Base-by-base conservation (phyloP, 2,113 vertebrate genomes). In the Crotalus horridus region DNA sequence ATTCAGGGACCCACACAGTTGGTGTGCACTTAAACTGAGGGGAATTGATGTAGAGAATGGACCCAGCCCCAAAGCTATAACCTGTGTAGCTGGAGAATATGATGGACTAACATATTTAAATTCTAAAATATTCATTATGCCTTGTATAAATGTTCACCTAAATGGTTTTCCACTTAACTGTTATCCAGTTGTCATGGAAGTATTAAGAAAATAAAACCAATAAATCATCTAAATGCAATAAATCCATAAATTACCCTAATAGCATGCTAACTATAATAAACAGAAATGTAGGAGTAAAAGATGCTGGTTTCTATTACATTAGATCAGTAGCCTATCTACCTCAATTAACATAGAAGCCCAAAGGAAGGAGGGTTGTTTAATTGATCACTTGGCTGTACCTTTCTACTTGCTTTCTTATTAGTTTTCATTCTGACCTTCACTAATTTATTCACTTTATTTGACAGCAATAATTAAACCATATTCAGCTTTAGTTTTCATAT, bases 91-190 rank as follows among this genome's bases (percentile, higher is more conserved):
- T 64, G 46, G 21, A 88, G 12, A 20, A 17, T 54, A 29, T 5
- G 39, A 55, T 9, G 33, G 46, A 11, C 10, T 33, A 86, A 58
- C 20, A 13, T 12, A 26, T 11, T 87, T 48, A 51, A 51, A 87
- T 51, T 48, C 85, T 46, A 26, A 87, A 51, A 93, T 95, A 95
- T 95, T 95, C 53, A 95, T 96, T 51, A 43, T 95, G 94, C 94
- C 95, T 97, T 95, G 94, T 87, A 91, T 95, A 95, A 95, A 96
- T 96, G 95, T 61, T 95, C 94, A 56, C 91, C 96, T 95, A 95
- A 96, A 97, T 95, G 97, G 95, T 94, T 96, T 97, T 98, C 97
- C 21, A 97, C 97, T 97, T 98, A 97, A 97, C 97, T 97, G 98
- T 97, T 97, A 97, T 97, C 97, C 97, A 97, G 93, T 96, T 96